A percentile compares a stretch with the other conserved stretches of the same genome.
Conservation (phyloP, 2,113 vertebrate genomes). For the Tautogolabrus adspersus region DNA sequence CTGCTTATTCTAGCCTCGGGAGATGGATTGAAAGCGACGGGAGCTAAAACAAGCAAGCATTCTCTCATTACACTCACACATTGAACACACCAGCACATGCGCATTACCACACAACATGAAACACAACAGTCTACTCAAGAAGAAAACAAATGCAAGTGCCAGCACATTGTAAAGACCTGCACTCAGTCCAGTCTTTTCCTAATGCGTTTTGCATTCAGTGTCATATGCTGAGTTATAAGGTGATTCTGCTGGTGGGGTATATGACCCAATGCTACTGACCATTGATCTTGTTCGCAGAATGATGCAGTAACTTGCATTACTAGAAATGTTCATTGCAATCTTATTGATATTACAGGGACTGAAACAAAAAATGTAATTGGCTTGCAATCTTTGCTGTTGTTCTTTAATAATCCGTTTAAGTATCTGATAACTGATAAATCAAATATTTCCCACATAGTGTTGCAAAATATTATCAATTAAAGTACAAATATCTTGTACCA, state of each 20-base stretch:
- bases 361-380: too few relatives aligned
- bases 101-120: slow-evolving; percentile 17
- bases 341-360: background rate
- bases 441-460: background rate
- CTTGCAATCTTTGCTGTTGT: background rate
- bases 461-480: background rate
- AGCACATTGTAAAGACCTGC: background rate
- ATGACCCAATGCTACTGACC: background rate
- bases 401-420: background rate
- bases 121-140: slow-evolving; percentile 11
- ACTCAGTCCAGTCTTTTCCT: background rate
- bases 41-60: slow-evolving; percentile 77
- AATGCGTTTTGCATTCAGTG: slow-evolving; percentile 27
- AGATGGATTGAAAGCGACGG: slow-evolving; percentile 80
- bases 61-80: slow-evolving; percentile 64
- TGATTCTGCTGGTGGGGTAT: background rate
- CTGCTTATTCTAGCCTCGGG: slow-evolving; percentile 80
- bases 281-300: slow-evolving; percentile 10
- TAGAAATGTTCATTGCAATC: background rate
- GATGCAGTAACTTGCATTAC: slow-evolving; percentile 1
- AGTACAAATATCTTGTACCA: background rate
- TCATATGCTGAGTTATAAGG: background rate
- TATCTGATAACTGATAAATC: background rate
- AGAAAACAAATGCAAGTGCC: slow-evolving; percentile 1
- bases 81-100: slow-evolving; percentile 48